phyloP scores from a whole-genome alignment of 2,797 vertebrate genomes.

The Gouania willdenowi region DNA sequence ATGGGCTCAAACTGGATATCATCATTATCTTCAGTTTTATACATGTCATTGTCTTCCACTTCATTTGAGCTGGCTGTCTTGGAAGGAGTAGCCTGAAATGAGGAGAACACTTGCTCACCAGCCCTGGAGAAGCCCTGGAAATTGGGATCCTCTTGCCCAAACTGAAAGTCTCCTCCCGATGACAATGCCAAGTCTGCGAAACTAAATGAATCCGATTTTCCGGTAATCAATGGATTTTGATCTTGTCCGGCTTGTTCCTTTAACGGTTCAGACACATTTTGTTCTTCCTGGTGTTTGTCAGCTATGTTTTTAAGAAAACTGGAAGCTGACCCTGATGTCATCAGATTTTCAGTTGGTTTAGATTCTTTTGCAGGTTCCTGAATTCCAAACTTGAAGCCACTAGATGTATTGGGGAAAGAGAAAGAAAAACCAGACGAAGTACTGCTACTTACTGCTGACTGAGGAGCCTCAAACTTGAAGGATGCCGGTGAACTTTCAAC shows the following conservation, averaged over 20 bases:
- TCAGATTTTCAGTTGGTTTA: constrained; percentile 17
- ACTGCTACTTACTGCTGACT: constrained; percentile 54
- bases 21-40: constrained; percentile 93
- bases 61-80: constrained; percentile 71
- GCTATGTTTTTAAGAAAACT: constrained; percentile 73
- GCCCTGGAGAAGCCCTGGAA: constrained; percentile 89
- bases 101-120: constrained; percentile 85
- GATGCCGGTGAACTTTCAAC: constrained; percentile 62
- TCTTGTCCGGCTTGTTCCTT: constrained; percentile 19
- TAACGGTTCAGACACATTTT: constrained; percentile 32
- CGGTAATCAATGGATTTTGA: constrained; percentile 75
- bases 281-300: constrained; percentile 79
- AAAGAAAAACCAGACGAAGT: constrained; percentile 82
- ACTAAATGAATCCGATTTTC: constrained; percentile 74
- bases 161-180: constrained; percentile 79
- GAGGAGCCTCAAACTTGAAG: constrained; percentile 80
- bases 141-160: constrained; percentile 82
- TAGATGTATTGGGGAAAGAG: constrained; percentile 68
- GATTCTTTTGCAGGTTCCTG: constrained; percentile 71
- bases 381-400: constrained; percentile 89
- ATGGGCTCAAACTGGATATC: constrained; percentile 99
- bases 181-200: constrained; percentile 89
- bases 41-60: constrained; percentile 86
- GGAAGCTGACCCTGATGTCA: constrained; percentile 58
- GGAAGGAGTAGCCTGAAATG: constrained; percentile 52